Base-by-base conservation (phyloP, 1,140 invertebrate genomes). In the Mesaphorura yosii region DNA sequence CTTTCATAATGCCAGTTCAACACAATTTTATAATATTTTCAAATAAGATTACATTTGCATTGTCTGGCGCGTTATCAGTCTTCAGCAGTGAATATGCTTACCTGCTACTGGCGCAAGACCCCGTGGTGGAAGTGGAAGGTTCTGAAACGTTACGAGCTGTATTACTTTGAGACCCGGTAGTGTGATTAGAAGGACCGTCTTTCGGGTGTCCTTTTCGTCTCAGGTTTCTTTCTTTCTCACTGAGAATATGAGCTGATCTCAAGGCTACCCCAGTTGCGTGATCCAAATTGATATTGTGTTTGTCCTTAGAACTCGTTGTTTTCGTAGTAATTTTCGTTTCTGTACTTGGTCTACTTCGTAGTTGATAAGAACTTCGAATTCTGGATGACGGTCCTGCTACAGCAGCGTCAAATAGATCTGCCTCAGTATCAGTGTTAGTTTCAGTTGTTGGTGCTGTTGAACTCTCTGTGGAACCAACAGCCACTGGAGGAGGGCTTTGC, bases 61-160 rank as follows among this genome's bases (percentile, higher is more conserved):
- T 34, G 10, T 34, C 31, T 34, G 10, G 10, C 31, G 10, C n/a
- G n/a, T n/a, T 10, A 10, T 34, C n/a, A 34, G 10, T 34, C n/a
- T 34, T 34, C 10, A 34, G n/a, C n/a, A 34, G 31, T 34, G n/a
- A 34, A 34, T 10, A 34, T 34, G 48, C 40, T 62, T 67, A 79
- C 77, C 77, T 78, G 62, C 78, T 82, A 62, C 80, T 83, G 58
- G 83, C 81, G 72, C 82, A 83, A 65, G 81, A 83, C 72, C 81
- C 79, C 76, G 81, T 80, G 71, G 78, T 81, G 69, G 31, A 57
- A 29, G 55, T 46, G 41, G 55, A 54, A 38, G 48, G 40, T 29
- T 15, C 60, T 62, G 66, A 59, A 45, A 56, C 49, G 57, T 53
- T 52, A 57, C 60, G 53, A 39, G 53, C 14, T 47, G 46, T 41